phyloP scores from a whole-genome alignment of 2,113 vertebrate species.

The Todiramphus saurophagus region DNA sequence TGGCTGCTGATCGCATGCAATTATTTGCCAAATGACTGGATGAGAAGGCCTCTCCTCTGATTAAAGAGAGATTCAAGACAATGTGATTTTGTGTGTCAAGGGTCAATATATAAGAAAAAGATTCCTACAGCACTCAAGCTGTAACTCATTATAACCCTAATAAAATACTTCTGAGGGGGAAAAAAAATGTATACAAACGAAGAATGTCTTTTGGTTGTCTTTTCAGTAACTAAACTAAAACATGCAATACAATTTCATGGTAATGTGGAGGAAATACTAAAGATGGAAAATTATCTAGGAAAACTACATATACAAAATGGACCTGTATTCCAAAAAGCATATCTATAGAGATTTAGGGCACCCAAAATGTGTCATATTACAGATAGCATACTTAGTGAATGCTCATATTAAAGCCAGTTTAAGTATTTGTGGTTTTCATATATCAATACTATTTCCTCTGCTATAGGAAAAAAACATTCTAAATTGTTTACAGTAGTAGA shows the following conservation, averaged over 20 bases:
- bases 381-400: background rate
- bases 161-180: conserved; percentile 70
- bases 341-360: background rate
- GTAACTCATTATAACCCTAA: conserved; percentile 79
- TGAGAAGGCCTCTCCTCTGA: conserved; percentile 53
- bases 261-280: conserved; percentile 8
- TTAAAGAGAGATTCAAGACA: conserved; percentile 75
- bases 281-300: conserved; percentile 21
- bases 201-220: conserved; percentile 15
- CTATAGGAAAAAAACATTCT: background rate
- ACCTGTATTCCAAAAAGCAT: background rate
- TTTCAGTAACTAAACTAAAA: conserved; percentile 48
- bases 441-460: background rate
- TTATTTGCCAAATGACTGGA: conserved; percentile 27
- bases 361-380: background rate
- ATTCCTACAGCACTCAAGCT: conserved; percentile 73
- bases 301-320: background rate
- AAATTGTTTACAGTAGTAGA: background rate
- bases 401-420: background rate
- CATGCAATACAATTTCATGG: conserved; percentile 23
- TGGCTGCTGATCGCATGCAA: conserved; percentile 48
- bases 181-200: conserved; percentile 36
- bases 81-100: conserved; percentile 79
- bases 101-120: conserved; percentile 77
- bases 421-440: background rate